Conservation (phyloP, 1,140 invertebrate genomes). For the Popillia japonica region DNA sequence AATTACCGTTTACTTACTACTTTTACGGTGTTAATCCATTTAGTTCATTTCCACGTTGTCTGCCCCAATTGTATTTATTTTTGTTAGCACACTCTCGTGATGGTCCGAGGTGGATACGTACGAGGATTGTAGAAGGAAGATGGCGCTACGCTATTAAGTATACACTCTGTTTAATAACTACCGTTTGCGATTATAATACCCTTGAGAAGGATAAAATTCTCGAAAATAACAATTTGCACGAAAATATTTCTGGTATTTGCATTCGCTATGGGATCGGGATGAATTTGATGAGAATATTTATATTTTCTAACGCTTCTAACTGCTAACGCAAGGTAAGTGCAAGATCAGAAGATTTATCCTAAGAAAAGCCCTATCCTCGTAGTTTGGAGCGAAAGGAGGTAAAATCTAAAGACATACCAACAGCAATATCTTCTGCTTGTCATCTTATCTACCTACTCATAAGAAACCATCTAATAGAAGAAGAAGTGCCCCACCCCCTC, state of each 20-base stretch:
- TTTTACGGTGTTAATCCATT: conserved; percentile 43
- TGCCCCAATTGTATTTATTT: conserved; percentile 24
- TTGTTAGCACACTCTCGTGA: neutral
- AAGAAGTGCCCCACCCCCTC: too few species aligned
- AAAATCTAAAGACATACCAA: too few species aligned
- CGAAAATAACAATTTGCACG: conserved; percentile 4
- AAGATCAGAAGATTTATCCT: too few species aligned
- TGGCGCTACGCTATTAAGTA: conserved; percentile 7
- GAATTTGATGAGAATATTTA: too few species aligned
- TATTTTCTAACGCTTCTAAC: too few species aligned
- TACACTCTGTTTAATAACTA: conserved; percentile 31
- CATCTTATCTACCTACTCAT: too few species aligned
- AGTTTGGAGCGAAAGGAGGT: too few species aligned
- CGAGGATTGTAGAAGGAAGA: neutral
- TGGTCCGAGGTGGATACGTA: too few species aligned
- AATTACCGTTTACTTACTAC: conserved; percentile 41
- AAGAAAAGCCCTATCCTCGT: too few species aligned
- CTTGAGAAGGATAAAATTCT: conserved; percentile 6
- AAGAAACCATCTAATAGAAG: too few species aligned
- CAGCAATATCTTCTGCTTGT: too few species aligned
- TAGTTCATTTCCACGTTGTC: conserved; percentile 20
- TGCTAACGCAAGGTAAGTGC: too few species aligned
- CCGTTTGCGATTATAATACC: conserved; percentile 19
- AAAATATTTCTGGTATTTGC: conserved; percentile 22
- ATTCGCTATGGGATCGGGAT: neutral